Percentiles rank a stretch among this genome's conserved stretches.
Evolutionary conservation across 2,888 invertebrate genomes (phyloP).

Genomic region (Melanostoma mellinum): DNA sequence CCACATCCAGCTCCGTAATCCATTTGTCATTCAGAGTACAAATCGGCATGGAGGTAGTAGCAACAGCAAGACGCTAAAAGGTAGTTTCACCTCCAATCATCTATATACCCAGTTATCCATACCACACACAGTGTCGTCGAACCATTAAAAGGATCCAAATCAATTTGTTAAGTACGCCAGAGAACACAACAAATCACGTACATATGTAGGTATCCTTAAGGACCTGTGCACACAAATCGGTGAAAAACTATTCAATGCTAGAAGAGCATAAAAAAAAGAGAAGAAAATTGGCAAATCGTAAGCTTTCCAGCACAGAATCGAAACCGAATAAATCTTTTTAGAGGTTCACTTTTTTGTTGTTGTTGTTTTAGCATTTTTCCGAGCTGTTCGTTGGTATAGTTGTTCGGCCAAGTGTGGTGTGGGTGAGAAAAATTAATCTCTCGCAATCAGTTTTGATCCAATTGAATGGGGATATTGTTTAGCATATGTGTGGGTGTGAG

Average conservation of each 20-base stretch:
- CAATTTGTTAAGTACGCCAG: conserved; percentile 69
- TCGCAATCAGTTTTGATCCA: conserved; percentile 70
- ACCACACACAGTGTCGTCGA: conserved; percentile 39
- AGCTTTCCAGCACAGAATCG: conserved; percentile 72
- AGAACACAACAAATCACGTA: conserved; percentile 65
- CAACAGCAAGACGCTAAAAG: conserved; percentile 59
- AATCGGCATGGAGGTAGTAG: conserved; percentile 66
- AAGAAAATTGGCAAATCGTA: conserved; percentile 67
- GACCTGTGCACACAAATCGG: conserved; percentile 49
- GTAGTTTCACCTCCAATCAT: conserved; percentile 24
- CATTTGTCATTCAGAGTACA: conserved; percentile 70
- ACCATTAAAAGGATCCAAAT: conserved; percentile 69
- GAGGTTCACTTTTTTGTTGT: conserved; percentile 42
- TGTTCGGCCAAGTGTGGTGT: conserved; percentile 60
- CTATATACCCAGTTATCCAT: background rate
- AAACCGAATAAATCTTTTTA: conserved; percentile 72
- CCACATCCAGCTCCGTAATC: conserved; percentile 66
- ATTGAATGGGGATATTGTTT: conserved; percentile 45
- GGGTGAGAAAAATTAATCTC: conserved; percentile 71
- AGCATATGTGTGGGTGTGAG: conserved; percentile 2
- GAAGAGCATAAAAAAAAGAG: conserved; percentile 7
- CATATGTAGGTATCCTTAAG: conserved; percentile 57
- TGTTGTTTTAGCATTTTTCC: conserved; percentile 32
- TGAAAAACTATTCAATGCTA: conserved; percentile 63
- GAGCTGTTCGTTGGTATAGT: conserved; percentile 32